A percentile compares a stretch with the other conserved stretches of the same genome.
These are phyloP conservation scores for Melanotaenia nigrans DNA, from an alignment of 2,797 vertebrate species.

Conservation along the genomic window DNA sequence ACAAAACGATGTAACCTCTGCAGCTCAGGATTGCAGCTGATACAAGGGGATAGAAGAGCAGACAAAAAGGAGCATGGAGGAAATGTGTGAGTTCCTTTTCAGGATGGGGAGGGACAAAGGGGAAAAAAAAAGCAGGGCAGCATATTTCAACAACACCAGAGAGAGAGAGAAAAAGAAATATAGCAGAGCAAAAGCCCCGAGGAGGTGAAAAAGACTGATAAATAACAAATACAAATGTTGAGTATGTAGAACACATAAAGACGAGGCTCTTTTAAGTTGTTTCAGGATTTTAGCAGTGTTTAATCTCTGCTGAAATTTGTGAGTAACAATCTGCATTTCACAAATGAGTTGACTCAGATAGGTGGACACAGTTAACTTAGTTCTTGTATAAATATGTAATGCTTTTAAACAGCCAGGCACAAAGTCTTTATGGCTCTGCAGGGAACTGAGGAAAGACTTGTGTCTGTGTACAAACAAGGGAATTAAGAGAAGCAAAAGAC, in stretches of 20 bases:
- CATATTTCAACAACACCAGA: conserved; percentile 63
- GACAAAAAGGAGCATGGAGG: conserved; percentile 60
- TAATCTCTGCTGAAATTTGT: conserved; percentile 35
- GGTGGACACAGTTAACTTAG: conserved; percentile 27
- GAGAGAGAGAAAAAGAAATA: conserved; percentile 38
- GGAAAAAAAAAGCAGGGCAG: conserved; percentile 50
- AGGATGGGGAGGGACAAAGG: conserved; percentile 43
- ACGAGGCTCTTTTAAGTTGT: conserved; percentile 29
- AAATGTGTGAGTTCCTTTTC: conserved; percentile 60
- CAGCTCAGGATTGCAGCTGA: conserved; percentile 49
- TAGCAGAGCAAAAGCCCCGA: conserved; percentile 46
- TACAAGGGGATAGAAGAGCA: conserved; percentile 59
- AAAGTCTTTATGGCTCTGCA: conserved; percentile 18
- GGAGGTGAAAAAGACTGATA: conserved; percentile 54
- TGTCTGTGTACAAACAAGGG: conserved; percentile 45
- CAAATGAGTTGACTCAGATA: conserved; percentile 34
- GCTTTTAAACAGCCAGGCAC: conserved; percentile 19
- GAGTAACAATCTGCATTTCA: conserved; percentile 29
- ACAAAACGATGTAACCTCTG: conserved; percentile 67
- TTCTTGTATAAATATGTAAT: conserved; percentile 24
- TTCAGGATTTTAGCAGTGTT: conserved; percentile 26
- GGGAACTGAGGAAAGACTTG: conserved; percentile 27
- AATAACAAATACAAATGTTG: conserved; percentile 57
- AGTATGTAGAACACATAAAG: conserved; percentile 53
- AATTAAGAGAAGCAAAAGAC: conserved; percentile 45